Base-by-base conservation (phyloP, 2,888 invertebrate genomes). In the Hirtodrosophila duncani region DNA sequence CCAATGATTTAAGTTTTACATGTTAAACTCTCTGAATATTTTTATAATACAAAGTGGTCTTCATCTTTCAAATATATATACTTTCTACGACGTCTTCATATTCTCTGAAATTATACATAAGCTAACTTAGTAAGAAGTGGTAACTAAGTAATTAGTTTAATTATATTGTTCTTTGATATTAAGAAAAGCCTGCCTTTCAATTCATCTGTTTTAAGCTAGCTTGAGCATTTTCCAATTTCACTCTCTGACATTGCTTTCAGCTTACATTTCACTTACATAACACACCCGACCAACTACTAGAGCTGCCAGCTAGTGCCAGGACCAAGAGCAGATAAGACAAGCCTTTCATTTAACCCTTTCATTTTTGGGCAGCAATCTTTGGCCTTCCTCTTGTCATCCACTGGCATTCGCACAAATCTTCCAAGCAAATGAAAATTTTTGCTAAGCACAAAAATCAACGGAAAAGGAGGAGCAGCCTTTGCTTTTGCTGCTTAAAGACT, bases 401-500 rank as follows among this genome's bases (percentile, higher is more conserved):
- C n/a, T 11, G 34, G 26, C 31, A 16, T 14, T n/a, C n/a, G 46
- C 48, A 50, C 43, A 62, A 62, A 65, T 58, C 61, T 57, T 23
- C 9, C 23, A 42, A 42, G 23, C 18, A 26, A 51, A 56, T 44
- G 39, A 60, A 56, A n/a, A n/a, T n/a, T 49, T 64, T 55, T 38
- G 18, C 14, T 30, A 42, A 23, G 26, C 9, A 36, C 37, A 34
- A 58, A 62, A 58, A 70, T 58, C 60, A 64, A 63, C 43, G 36
- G 37, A 14, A 31, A 33, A 30, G 39, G 34, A 23, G 45, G 10
- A 14, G n/a, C 7, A 13, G 26, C 43, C 46, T 13, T 38, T 16
- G 39, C 7, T 38, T 37, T 34, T 36, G 55, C 60, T 77, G 49
- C 64, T 78, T 64, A 59, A 53, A 14, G 48, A 52, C 53, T 49